Percentiles rank a stretch among this genome's conserved stretches.
These are phyloP conservation scores for Spizella passerina DNA, from an alignment of 2,797 vertebrate species.

Conservation along the genomic window DNA sequence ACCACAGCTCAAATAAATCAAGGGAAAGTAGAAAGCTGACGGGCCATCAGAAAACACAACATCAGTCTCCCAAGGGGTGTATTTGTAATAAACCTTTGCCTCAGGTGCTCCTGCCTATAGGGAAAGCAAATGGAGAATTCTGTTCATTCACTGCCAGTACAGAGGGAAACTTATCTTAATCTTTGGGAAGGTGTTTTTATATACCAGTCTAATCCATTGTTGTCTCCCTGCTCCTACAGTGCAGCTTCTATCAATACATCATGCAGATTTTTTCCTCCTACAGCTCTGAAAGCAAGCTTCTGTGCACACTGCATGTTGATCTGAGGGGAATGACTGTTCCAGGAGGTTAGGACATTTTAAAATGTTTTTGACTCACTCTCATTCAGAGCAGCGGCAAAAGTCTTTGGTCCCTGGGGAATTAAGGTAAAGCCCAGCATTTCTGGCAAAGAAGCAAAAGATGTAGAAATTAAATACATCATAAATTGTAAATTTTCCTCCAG, in stretches of 20 bases:
- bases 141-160: neutral
- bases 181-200: neutral
- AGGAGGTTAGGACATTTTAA: neutral
- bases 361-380: neutral
- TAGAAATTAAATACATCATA: neutral
- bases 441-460: neutral
- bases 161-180: neutral
- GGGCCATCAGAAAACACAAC: neutral
- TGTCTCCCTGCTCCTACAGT: neutral
- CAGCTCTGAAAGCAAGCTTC: neutral
- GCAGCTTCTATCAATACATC: neutral
- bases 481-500: neutral
- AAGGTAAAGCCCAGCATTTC: neutral
- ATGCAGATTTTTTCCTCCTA: neutral
- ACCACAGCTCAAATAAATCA: neutral
- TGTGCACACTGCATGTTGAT: neutral
- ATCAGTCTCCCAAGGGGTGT: neutral
- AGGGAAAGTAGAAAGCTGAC: neutral
- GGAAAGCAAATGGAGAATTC: constrained; percentile 5
- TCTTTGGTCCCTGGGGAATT: neutral
- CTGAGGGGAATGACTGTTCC: neutral
- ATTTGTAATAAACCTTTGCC: neutral
- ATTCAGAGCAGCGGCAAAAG: neutral
- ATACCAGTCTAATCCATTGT: neutral
- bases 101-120: neutral